Evolutionary conservation across 1,140 invertebrate species (phyloP).

Genomic region (Rhagoletis pomonella): DNA sequence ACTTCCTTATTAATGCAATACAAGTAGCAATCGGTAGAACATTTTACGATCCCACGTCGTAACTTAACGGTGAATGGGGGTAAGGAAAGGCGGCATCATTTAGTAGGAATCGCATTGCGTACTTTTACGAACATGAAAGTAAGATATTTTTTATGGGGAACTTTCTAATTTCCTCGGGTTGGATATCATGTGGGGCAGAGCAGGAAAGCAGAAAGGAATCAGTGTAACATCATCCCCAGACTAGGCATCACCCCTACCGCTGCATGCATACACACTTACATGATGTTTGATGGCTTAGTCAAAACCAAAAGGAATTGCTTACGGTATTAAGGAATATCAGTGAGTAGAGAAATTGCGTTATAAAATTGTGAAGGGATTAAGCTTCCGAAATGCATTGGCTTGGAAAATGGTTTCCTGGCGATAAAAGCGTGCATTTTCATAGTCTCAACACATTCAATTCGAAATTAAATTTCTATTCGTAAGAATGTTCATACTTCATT

Average conservation of each 20-base stretch:
- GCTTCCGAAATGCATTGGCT: not conserved
- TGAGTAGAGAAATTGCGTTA: not conserved
- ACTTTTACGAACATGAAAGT: not conserved
- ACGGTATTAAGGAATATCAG: not conserved
- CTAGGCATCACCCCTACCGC: not conserved
- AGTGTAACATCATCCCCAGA: not conserved
- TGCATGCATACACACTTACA: not conserved
- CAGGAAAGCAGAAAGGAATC: not conserved
- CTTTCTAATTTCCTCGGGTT: constrained; percentile 32
- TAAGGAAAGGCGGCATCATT: not conserved
- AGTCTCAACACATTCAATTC: not conserved
- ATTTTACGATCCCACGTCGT: constrained; percentile 15
- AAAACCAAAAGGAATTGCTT: not conserved
- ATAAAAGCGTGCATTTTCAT: not conserved
- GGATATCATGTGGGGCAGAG: not conserved
- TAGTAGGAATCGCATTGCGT: not conserved
- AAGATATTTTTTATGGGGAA: not conserved
- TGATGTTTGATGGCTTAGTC: not conserved
- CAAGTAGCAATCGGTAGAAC: not conserved
- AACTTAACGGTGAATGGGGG: constrained; percentile 36
- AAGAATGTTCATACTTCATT: not conserved
- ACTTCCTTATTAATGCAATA: not conserved
- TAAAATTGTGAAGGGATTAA: constrained; percentile 13
- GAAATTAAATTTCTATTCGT: not conserved
- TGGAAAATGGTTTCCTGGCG: not conserved